Evolutionary conservation across 53 echinoderm and acorn worm genomes (phyloP), one percentile per base, ranked within the genome.

Genomic region (Paelopatides confundens): DNA sequence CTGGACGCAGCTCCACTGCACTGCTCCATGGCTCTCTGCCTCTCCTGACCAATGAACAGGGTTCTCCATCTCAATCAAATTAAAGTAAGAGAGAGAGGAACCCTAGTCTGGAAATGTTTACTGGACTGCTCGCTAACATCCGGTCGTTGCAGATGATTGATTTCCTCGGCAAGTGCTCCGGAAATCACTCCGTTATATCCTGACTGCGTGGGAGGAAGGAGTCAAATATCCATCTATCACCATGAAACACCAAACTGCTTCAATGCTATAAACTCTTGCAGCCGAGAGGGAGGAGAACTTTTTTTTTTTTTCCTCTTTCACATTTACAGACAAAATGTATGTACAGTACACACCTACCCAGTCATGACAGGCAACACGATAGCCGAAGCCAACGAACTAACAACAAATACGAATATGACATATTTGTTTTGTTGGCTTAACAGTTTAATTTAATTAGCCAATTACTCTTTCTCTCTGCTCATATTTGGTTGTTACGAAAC

Each of bases 161-260:
- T 74, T 40, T 39, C 74, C 74, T 2, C 21, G 40, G 17, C 74
- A 27, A 74, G 40, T 74, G 38, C 74, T 74, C 74, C 74, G 74
- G 74, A 74, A 74, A 74, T 74, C 74, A 74, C 40, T 74, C 74
- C 43, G 74, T 40, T 74, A 74, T 74, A 39, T 74, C 74, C 74
- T 74, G 74, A 39, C 40, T 74, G 74, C n/a, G 74, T 39, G 37
- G 74, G 43, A 17, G 74, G 74, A 69, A 36, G 17, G 36, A 74
- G 46, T 58, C 15, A 58, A 58, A 58, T 58, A 46, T 74, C 74
- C n/a, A n/a, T 74, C 74, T 23, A 74, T 74, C 46, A 74, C n/a
- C 24, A 40, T 68, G 68, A 35, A 68, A 68, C 36, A 36, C 31
- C 30, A 68, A 32, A 68, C 68, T 35, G 68, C 34, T 31, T 46